These are phyloP conservation scores for Protonemura montana DNA, from an alignment of 2,888 invertebrate genomes.

Conservation along the genomic window DNA sequence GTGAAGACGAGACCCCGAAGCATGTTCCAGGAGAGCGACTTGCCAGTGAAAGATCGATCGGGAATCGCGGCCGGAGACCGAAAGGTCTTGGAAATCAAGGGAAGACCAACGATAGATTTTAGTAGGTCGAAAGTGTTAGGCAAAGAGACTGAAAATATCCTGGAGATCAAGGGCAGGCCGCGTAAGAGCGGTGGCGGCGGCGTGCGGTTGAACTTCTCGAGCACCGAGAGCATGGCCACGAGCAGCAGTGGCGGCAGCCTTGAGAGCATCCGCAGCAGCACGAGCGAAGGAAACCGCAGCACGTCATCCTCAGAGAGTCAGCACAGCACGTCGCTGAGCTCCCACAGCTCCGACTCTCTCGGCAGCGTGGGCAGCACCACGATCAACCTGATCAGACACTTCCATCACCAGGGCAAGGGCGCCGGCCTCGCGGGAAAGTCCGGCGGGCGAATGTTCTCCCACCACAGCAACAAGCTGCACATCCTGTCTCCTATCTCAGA, in stretches of 20 bases:
- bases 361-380: constrained; percentile 69
- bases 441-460: constrained; percentile 59
- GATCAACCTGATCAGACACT: constrained; percentile 64
- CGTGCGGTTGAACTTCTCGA: constrained; percentile 69
- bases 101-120: constrained; percentile 51
- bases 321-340: constrained; percentile 83
- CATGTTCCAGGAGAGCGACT: constrained; percentile 59
- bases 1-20: constrained; percentile 54
- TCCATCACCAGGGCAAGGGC: constrained; percentile 54
- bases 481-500: constrained; percentile 89
- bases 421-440: constrained; percentile 32
- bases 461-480: constrained; percentile 80
- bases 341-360: constrained; percentile 81
- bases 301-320: constrained; percentile 86
- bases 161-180: constrained; percentile 69
- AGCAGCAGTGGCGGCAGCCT: constrained; percentile 83
- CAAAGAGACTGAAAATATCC: constrained; percentile 63
- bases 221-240: constrained; percentile 87
- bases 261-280: constrained; percentile 86
- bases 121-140: constrained; percentile 44
- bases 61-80: constrained; percentile 52
- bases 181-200: constrained; percentile 55
- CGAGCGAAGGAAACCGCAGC: constrained; percentile 86
- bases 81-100: constrained; percentile 49
- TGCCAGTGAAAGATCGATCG: constrained; percentile 76